phyloP scores from a whole-genome alignment of 2,888 invertebrate genomes.

The Xestia rhomboidea region DNA sequence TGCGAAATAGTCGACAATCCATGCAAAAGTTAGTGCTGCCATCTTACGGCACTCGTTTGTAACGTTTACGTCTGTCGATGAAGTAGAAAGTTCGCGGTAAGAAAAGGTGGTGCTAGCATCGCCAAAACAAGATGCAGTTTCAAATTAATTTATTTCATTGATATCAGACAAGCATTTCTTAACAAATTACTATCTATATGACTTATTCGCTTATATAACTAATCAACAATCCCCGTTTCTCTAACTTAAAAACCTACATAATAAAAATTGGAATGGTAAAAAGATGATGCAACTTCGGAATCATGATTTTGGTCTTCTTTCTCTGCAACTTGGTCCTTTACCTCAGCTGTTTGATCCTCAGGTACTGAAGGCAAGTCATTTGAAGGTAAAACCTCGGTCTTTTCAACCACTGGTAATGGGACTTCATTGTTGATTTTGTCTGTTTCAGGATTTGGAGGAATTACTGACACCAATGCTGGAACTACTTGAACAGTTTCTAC shows the following conservation, averaged over 20 bases:
- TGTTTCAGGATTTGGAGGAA: constrained; percentile 56
- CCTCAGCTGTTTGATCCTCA: constrained; percentile 60
- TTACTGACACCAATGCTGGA: constrained; percentile 71
- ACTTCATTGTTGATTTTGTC: constrained; percentile 54
- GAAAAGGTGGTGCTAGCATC: constrained; percentile 63
- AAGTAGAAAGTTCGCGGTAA: constrained; percentile 9
- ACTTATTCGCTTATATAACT: constrained; percentile 61
- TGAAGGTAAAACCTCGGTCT: constrained; percentile 54
- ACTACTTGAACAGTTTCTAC: constrained; percentile 69
- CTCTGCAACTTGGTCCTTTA: constrained; percentile 54
- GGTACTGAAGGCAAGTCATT: constrained; percentile 31
- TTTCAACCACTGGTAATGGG: constrained; percentile 54
- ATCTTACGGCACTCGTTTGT: constrained; percentile 33
- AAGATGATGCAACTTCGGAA: constrained; percentile 86
- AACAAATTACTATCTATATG: constrained; percentile 58
- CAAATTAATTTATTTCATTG: constrained; percentile 49
- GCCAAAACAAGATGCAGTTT: constrained; percentile 31
- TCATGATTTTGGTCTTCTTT: constrained; percentile 74
- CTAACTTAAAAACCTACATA: constrained; percentile 74
- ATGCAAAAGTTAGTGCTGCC: constrained; percentile 47
- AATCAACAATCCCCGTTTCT: constrained; percentile 52
- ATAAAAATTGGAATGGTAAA: constrained; percentile 83
- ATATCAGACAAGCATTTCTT: constrained; percentile 33
- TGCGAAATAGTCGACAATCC: background rate
- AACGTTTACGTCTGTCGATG: constrained; percentile 15